Evolutionary conservation across 2,888 invertebrate species (phyloP), one percentile per base, ranked within the genome.

Genomic region (Tenodera sinensis): DNA sequence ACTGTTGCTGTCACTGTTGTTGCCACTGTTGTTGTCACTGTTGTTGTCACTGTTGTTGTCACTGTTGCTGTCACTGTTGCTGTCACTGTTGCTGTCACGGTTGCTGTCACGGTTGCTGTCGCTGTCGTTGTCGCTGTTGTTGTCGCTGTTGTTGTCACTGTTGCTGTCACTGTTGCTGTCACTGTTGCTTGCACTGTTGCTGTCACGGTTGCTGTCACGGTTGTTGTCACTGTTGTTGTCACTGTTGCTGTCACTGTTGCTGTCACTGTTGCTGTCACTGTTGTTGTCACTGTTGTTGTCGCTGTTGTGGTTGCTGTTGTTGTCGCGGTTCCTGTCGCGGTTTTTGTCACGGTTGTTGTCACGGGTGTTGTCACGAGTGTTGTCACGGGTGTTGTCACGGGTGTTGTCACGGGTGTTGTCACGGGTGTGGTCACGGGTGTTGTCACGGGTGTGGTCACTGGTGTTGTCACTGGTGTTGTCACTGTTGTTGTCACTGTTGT

Each of bases 181-280:
- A 25, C 88, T n/a, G n/a, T n/a, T n/a, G n/a, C n/a, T n/a, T n/a
- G n/a, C n/a, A n/a, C n/a, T n/a, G n/a, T n/a, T n/a, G n/a, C n/a
- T n/a, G n/a, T n/a, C n/a, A n/a, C n/a, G n/a, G n/a, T n/a, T n/a
- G n/a, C n/a, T n/a, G n/a, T n/a, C n/a, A n/a, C n/a, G n/a, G n/a
- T n/a, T n/a, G n/a, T n/a, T n/a, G n/a, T n/a, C n/a, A n/a, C n/a
- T 88, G 83, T 88, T 83, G 20, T 71, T 87, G 54, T 87, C 87
- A 27, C 87, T 87, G 54, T 86, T 82, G 12, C 89, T 87, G 20
- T 87, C 88, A 12, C 86, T 54, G 4, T 86, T 34, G 9, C 88
- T 88, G 83, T 88, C 88, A 20, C 88, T 88, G 81, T 87, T 82
- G 9, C 81, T 87, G 20, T 87, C 88, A 12, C 88, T 87, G 81